Conservation (phyloP, 2,888 invertebrate species). For the Eupithecia vulgata region DNA sequence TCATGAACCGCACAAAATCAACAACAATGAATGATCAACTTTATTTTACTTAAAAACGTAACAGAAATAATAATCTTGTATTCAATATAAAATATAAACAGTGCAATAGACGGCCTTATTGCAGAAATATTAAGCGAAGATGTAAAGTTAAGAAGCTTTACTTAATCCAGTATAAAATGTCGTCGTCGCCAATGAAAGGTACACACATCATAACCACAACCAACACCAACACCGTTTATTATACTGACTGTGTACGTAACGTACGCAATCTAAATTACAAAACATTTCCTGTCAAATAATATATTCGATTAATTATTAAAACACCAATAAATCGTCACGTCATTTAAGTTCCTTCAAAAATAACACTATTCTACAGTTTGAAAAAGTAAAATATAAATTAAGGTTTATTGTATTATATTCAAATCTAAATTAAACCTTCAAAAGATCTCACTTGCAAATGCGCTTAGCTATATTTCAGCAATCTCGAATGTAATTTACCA, state of each 20-base stretch:
- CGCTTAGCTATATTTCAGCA: background rate
- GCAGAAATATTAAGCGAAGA: background rate
- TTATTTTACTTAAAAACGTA: no score
- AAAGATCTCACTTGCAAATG: background rate
- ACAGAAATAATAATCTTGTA: background rate
- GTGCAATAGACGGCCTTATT: background rate
- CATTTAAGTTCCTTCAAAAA: background rate
- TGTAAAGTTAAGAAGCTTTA: background rate
- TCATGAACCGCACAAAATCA: no score
- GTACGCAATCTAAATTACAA: background rate
- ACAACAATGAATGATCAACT: no score
- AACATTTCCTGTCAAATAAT: background rate
- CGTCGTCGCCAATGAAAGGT: slow-evolving; percentile 2
- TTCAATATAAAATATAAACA: background rate
- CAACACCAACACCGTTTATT: background rate
- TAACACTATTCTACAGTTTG: background rate
- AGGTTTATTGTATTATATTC: no score
- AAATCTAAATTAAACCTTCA: background rate
- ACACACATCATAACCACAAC: background rate
- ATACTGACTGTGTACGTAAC: background rate
- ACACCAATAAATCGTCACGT: background rate
- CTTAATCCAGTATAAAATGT: background rate
- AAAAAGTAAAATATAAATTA: background rate
- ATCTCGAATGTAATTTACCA: slow-evolving; percentile 9
- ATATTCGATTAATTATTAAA: background rate